Evolutionary conservation across 1,140 invertebrate species (phyloP).

Genomic region (Propsilocerus akamusi): DNA sequence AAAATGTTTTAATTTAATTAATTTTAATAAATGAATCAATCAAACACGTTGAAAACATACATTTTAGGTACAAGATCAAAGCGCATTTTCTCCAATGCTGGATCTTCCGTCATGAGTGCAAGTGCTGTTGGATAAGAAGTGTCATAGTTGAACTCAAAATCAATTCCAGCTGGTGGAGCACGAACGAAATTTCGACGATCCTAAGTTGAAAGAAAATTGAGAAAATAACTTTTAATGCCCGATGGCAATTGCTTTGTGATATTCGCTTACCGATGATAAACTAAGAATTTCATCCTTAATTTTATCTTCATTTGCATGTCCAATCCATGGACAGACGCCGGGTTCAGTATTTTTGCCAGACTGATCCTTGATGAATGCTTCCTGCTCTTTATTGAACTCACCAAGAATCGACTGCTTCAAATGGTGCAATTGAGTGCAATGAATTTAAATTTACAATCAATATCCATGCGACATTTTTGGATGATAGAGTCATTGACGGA

Average conservation of each 20-base stretch:
- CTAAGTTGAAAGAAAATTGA: conserved; percentile 28
- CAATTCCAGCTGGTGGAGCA: conserved; percentile 84
- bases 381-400: conserved; percentile 92
- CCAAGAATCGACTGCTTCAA: conserved; percentile 71
- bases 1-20: conserved; percentile 5
- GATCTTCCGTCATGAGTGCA: conserved; percentile 85
- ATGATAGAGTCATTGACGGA: conserved; percentile 12
- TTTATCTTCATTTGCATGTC: conserved; percentile 68
- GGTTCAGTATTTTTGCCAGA: conserved; percentile 47
- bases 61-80: conserved; percentile 98
- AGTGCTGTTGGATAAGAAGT: conserved; percentile 77
- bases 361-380: conserved; percentile 81
- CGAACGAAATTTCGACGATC: conserved; percentile 94
- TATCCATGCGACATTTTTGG: background rate
- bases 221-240: conserved; percentile 2
- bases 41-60: conserved; percentile 34
- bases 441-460: background rate
- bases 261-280: conserved; percentile 55
- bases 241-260: background rate
- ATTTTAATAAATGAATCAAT: background rate
- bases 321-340: conserved; percentile 79
- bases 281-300: conserved; percentile 89
- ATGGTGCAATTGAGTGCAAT: conserved; percentile 2
- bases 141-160: conserved; percentile 91
- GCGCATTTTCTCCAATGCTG: conserved; percentile 91